Base-by-base conservation (phyloP, 37 sponge, comb jelly and placozoan genomes). In the Beroe ovata region DNA sequence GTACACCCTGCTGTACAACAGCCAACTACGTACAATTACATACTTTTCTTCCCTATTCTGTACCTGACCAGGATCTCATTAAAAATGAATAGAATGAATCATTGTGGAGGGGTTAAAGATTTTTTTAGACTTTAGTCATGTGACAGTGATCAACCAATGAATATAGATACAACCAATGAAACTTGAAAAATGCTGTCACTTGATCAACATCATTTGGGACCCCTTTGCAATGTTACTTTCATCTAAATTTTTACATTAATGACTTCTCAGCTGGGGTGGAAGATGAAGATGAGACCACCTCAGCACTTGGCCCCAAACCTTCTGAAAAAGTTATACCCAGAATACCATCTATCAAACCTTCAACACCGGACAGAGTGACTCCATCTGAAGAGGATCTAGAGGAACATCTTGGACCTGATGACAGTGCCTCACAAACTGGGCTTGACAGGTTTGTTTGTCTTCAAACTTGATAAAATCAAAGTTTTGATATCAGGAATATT, bases 391-490 rank as follows among this genome's bases (percentile, higher is more conserved):
- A 77, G 21, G 84, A 77, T 77, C 47, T 77, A n/a, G 84, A 77
- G 47, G 84, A 77, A 35, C 84, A 77, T 54, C 54, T 77, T 14
- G 84, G 84, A 1, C 84, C 84, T n/a, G 84, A 77, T 77, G 84
- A 77, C 22, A 77, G 84, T 77, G 84, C 84, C 54, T 77, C 84
- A 1, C 84, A 77, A 42, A 77, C 84, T 42, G 84, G 84, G 1
- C 54, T 77, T 6, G 84, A 77, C 54, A 39, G 69, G 69, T 66
- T 47, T 47, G 54, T 16, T n/a, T n/a, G n/a, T n/a, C n/a, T n/a
- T n/a, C n/a, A n/a, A n/a, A n/a, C n/a, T n/a, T n/a, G n/a, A n/a
- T n/a, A n/a, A n/a, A n/a, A n/a, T n/a, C n/a, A n/a, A n/a, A n/a
- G n/a, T n/a, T n/a, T n/a, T n/a, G n/a, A n/a, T n/a, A n/a, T n/a